Base-by-base conservation (phyloP, 1,140 invertebrate genomes). In the Anthonomus grandis region DNA sequence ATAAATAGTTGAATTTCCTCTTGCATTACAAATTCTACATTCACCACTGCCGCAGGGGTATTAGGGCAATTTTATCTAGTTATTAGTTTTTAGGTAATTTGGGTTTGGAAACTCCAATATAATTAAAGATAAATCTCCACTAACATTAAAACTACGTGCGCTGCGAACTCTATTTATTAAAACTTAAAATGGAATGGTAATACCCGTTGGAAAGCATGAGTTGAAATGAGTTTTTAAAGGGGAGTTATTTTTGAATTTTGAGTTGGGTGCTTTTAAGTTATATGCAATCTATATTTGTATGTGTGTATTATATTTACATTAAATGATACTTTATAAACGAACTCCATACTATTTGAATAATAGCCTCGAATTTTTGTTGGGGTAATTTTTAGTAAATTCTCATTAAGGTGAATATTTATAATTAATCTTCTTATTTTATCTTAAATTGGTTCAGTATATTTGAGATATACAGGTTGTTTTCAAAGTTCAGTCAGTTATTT, bases 51-150 rank as follows among this genome's bases (percentile, higher is more conserved):
- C 52, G 52, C 52, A 15, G 42, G 44, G 47, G 44, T 56, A 56
- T 56, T 56, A 56, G 54, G 36, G 42, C 54, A 56, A 56, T 56
- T 56, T 56, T 56, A 56, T 56, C 44, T 56, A 56, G 54, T 56
- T 56, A 56, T 56, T 56, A 56, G 54, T 56, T 56, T 56, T 56
- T 46, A 38, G 54, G 44, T 56, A 56, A 56, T 56, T 56, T 56
- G 34, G 44, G 45, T 56, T 56, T 56, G 13, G 34, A 56, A 56
- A 56, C 54, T 56, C 54, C 54, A 56, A 56, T 56, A 56, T 56
- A 56, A 56, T 56, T 56, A 56, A 56, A 56, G 54, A 56, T 56
- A 56, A 56, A 56, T 56, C 52, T 55, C 38, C 36, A 44, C 50
- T 42, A 44, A 41, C 50, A 44, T 53, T 44, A 53, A 44, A 53